A percentile compares a stretch with the other conserved stretches of the same genome.
Evolutionary conservation across 2,113 vertebrate species (phyloP).

Genomic region (Epinephelus lanceolatus): DNA sequence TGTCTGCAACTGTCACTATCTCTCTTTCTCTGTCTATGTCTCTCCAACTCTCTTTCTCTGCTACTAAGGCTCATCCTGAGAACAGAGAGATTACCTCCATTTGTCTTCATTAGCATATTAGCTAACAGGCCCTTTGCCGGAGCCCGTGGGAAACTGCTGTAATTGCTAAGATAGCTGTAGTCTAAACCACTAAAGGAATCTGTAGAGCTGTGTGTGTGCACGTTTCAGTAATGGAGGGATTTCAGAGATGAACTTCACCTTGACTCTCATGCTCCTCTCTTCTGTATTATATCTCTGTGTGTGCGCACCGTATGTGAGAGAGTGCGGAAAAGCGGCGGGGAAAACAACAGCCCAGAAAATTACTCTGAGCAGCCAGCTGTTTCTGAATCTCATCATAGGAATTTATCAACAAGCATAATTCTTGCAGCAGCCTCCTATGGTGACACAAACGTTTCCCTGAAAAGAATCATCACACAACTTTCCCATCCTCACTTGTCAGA

Average conservation of each 20-base stretch:
- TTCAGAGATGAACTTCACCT: conserved; percentile 70
- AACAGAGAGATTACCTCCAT: conserved; percentile 81
- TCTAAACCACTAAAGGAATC: conserved; percentile 75
- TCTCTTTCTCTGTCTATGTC: conserved; percentile 9
- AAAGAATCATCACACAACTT: conserved; percentile 60
- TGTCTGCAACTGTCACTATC: conserved; percentile 42
- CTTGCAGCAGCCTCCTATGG: conserved; percentile 48
- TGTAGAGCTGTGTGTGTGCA: conserved; percentile 38
- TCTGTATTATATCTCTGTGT: conserved; percentile 18
- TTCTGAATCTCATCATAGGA: conserved; percentile 59
- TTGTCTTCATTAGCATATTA: conserved; percentile 86
- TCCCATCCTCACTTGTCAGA: neutral
- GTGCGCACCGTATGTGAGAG: neutral
- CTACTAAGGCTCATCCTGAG: conserved; percentile 67
- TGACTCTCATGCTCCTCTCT: conserved; percentile 52
- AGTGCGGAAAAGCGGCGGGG: conserved; percentile 12
- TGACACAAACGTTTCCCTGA: conserved; percentile 51
- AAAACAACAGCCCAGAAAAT: conserved; percentile 60
- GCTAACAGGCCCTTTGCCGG: conserved; percentile 72
- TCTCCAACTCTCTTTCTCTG: conserved; percentile 33
- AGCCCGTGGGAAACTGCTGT: conserved; percentile 78
- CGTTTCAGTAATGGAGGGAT: conserved; percentile 51
- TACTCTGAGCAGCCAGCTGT: conserved; percentile 62
- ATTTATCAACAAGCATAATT: conserved; percentile 61
- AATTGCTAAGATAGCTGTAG: conserved; percentile 79